Conservation (phyloP, 2,797 vertebrate genomes). For the Synanceia verrucosa region DNA sequence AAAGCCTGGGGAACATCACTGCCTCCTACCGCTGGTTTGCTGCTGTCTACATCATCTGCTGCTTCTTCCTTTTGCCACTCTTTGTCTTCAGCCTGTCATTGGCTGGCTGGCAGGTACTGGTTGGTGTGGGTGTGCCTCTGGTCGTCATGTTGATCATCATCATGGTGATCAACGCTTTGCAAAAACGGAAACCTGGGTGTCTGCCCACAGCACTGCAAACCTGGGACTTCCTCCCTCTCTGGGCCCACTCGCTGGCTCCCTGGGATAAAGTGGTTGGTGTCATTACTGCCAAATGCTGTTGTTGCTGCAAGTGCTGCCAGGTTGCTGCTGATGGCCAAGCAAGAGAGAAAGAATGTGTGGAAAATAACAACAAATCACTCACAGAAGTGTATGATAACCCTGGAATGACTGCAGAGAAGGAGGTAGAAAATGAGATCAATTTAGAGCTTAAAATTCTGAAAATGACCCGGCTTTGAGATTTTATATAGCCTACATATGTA, state of each 20-base stretch:
- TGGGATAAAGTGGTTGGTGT: constrained; percentile 86
- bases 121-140: constrained; percentile 87
- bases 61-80: constrained; percentile 89
- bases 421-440: constrained; percentile 55
- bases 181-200: constrained; percentile 76
- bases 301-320: constrained; percentile 89
- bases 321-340: constrained; percentile 14
- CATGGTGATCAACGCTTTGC: constrained; percentile 83
- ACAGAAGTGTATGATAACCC: constrained; percentile 70
- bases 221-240: constrained; percentile 92
- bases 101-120: constrained; percentile 90
- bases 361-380: constrained; percentile 6
- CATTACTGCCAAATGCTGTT: constrained; percentile 80
- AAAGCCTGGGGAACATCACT: constrained; percentile 87
- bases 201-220: constrained; percentile 85
- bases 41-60: constrained; percentile 85
- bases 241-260: constrained; percentile 91
- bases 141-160: constrained; percentile 70
- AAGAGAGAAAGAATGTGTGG: constrained; percentile 8
- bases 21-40: constrained; percentile 93
- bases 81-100: constrained; percentile 89
- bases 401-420: constrained; percentile 59
- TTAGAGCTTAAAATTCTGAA: constrained; percentile 56
- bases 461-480: constrained; percentile 59
- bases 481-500: neutral